phyloP scores from a whole-genome alignment of 2,113 vertebrate species.

The Andinoacara biseriatus region DNA sequence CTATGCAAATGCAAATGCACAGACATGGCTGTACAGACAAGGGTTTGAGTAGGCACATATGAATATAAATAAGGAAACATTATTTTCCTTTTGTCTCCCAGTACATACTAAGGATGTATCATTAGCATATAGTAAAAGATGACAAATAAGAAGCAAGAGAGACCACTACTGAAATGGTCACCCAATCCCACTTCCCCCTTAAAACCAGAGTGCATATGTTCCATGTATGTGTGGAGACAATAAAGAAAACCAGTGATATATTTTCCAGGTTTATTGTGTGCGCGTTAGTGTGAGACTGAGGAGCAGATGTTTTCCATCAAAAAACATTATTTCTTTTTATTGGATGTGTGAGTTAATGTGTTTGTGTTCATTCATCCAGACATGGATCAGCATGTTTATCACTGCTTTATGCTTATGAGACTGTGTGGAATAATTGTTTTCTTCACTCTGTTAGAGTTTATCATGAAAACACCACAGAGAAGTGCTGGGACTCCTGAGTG shows the following conservation, averaged over 20 bases:
- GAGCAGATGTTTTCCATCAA: neutral
- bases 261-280: neutral
- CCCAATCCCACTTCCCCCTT: neutral
- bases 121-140: neutral
- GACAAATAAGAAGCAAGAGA: neutral
- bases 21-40: neutral
- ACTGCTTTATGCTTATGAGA: neutral
- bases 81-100: neutral
- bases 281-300: neutral
- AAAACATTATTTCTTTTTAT: slow-evolving; percentile 15
- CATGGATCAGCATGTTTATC: neutral
- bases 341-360: neutral
- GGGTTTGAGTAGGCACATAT: neutral
- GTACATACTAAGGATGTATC: neutral
- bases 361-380: neutral
- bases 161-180: neutral
- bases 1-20: slow-evolving; percentile 4
- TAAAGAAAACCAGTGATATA: neutral
- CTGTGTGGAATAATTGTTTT: neutral
- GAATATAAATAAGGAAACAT: neutral
- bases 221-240: neutral
- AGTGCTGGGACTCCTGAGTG: neutral
- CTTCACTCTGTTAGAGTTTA: neutral
- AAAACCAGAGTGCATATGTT: neutral
- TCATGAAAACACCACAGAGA: neutral